Evolutionary conservation across 2,797 vertebrate species (phyloP), one percentile per base, ranked within the genome.

Genomic region (Trachurus trachurus): DNA sequence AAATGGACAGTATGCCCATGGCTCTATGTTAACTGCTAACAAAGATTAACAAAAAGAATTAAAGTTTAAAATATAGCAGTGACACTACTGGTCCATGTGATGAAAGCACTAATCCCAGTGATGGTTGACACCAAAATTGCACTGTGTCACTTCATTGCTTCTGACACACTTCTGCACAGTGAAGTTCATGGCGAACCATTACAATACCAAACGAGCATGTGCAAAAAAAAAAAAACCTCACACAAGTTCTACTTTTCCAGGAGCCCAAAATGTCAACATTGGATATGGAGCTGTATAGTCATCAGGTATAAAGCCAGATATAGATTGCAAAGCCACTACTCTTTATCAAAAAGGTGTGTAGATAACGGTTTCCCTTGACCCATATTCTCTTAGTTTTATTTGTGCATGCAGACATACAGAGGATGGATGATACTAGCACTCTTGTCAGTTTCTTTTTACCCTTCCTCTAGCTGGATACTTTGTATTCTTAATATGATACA

Each of bases 51-150:
- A 73, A 63, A 73, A 60, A 56, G 2, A 67, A 70, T 71, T 71
- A 21, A 59, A 77, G 59, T 77, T 70, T 58, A 64, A 79, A 82
- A 64, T 76, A 50, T 13, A 64, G 70, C 34, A 31, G 59, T 58
- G 52, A 81, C 16, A 64, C 29, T 37, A 11, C 66, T 57, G 42
- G 54, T 78, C 54, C 9, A 39, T 62, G 40, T 62, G 66, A 76
- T 70, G 53, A 73, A 85, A 84, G 70, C 8, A 0, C 59, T 74
- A 53, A 86, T 80, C 37, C 66, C 3, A 2, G 59, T 65, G 71
- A 80, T 58, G 16, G 61, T 57, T 71, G 78, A 84, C 82, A 82
- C 63, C 59, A 83, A 74, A 82, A 84, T 73, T 83, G 66, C 57
- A 54, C 53, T 22, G 68, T 83, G 76, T 77, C 65, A 75, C 71